Percentiles rank a stretch among this genome's conserved stretches.
Evolutionary conservation across 2,113 vertebrate genomes (phyloP).

Genomic region (Alexandromys fortis): DNA sequence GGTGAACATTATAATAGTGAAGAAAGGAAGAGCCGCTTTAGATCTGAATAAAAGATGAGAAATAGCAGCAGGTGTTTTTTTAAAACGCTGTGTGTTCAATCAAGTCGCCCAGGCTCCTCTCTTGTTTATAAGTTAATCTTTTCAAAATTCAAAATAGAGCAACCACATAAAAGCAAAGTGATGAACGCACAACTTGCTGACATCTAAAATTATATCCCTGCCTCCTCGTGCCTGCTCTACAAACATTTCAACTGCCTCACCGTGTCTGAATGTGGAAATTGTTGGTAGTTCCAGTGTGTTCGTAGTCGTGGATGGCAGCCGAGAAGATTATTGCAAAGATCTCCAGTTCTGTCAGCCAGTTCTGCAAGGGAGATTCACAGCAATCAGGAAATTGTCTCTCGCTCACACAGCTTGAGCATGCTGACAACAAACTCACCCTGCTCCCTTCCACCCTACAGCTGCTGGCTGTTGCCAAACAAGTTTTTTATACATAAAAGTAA

Average conservation of each 20-base stretch:
- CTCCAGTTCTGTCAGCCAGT: constrained; percentile 98
- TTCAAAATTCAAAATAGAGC: constrained; percentile 22
- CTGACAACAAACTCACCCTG: not conserved
- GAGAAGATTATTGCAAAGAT: constrained; percentile 99
- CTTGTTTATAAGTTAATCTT: not conserved
- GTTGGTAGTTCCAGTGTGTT: constrained; percentile 99
- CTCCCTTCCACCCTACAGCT: constrained; percentile 55
- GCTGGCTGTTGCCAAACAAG: not conserved
- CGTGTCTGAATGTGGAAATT: constrained; percentile 99
- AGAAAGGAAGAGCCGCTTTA: not conserved
- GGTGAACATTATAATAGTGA: not conserved
- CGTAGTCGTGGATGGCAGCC: constrained; percentile 97
- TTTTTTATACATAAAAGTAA: not conserved
- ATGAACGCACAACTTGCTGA: not conserved
- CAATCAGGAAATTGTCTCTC: constrained; percentile 69
- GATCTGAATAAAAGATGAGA: not conserved
- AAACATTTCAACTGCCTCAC: constrained; percentile 78
- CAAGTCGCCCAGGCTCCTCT: not conserved
- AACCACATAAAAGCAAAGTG: not conserved
- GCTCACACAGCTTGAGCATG: constrained; percentile 3
- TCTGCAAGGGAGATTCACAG: constrained; percentile 87
- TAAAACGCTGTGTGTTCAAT: not conserved
- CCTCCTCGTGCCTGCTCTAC: not conserved
- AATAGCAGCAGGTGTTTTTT: not conserved
- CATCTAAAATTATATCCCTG: not conserved